Percentiles rank a stretch among this genome's conserved stretches.
Conservation (phyloP, 2,113 vertebrate genomes). For the Etheostoma spectabile region DNA sequence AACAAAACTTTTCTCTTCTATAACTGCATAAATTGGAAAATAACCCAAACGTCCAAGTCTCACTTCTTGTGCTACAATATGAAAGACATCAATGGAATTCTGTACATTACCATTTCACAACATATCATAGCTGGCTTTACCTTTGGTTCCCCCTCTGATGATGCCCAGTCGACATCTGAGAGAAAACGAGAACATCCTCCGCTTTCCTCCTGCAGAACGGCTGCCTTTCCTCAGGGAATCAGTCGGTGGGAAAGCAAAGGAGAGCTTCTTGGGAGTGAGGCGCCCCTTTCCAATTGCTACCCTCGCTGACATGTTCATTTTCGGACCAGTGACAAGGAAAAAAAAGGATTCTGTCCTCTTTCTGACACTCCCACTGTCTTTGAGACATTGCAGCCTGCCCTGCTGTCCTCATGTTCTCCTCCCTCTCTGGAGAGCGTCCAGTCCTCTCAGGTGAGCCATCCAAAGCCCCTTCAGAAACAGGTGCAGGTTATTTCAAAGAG, state of each 20-base stretch:
- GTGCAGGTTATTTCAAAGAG: background rate
- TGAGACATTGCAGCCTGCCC: slow-evolving; percentile 22
- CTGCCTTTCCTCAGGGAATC: slow-evolving; percentile 70
- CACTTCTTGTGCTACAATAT: background rate
- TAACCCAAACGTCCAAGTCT: background rate
- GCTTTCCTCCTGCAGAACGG: slow-evolving; percentile 70
- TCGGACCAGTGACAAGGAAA: slow-evolving; percentile 34
- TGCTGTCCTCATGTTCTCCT: slow-evolving; percentile 47
- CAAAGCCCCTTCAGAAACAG: slow-evolving; percentile 22
- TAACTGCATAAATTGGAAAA: background rate
- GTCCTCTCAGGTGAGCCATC: slow-evolving; percentile 43
- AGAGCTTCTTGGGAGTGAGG: slow-evolving; percentile 69
- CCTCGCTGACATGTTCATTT: slow-evolving; percentile 69
- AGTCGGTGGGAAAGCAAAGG: slow-evolving; percentile 61
- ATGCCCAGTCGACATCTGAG: slow-evolving; percentile 82
- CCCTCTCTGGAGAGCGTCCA: slow-evolving; percentile 58
- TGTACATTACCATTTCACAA: background rate
- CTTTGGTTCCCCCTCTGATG: slow-evolving; percentile 82
- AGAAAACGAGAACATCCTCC: slow-evolving; percentile 82
- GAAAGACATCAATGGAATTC: background rate
- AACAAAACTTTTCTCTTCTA: background rate
- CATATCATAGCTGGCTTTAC: slow-evolving; percentile 46
- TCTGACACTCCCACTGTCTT: slow-evolving; percentile 34
- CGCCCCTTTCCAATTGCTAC: slow-evolving; percentile 72
- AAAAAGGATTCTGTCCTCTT: slow-evolving; percentile 35